Percentiles rank a stretch among this genome's conserved stretches.
Evolutionary conservation across 2,113 vertebrate species (phyloP).

Genomic region (Spheniscus mendiculus): DNA sequence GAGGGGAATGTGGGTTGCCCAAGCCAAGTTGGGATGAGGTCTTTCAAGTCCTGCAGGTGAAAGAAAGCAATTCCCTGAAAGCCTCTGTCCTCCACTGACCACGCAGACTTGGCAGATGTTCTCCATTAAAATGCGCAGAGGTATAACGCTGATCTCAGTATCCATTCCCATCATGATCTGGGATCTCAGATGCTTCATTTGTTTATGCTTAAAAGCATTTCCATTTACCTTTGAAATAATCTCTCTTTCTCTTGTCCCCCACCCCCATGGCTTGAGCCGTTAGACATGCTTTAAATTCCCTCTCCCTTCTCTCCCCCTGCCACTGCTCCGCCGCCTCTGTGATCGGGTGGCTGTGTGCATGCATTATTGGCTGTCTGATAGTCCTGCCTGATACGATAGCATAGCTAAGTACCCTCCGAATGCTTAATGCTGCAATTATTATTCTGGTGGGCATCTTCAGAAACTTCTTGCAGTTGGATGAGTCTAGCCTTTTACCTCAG

Average conservation of each 20-base stretch:
- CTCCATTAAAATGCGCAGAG: background rate
- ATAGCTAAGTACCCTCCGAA: background rate
- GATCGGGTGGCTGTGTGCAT: background rate
- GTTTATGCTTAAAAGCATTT: background rate
- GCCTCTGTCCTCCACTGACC: background rate
- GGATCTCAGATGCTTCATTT: background rate
- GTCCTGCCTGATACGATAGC: background rate
- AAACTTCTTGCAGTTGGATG: background rate
- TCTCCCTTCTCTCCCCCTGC: background rate
- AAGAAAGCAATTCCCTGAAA: background rate
- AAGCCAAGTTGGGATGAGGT: background rate
- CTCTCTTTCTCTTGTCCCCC: background rate
- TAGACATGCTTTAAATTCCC: background rate
- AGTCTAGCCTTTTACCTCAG: background rate
- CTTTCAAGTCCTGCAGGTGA: background rate
- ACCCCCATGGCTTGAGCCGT: background rate
- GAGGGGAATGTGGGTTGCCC: background rate
- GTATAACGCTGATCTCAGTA: background rate
- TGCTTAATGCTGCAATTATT: slow-evolving; percentile 23
- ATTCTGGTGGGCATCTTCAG: slow-evolving; percentile 28
- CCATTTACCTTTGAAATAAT: background rate
- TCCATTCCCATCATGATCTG: background rate
- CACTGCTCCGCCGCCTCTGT: background rate
- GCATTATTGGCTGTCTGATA: background rate
- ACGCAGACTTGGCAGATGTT: background rate